A percentile compares a stretch with the other conserved stretches of the same genome.
Evolutionary conservation across 2,888 invertebrate species (phyloP).

Genomic region (Diaprepes abbreviatus): DNA sequence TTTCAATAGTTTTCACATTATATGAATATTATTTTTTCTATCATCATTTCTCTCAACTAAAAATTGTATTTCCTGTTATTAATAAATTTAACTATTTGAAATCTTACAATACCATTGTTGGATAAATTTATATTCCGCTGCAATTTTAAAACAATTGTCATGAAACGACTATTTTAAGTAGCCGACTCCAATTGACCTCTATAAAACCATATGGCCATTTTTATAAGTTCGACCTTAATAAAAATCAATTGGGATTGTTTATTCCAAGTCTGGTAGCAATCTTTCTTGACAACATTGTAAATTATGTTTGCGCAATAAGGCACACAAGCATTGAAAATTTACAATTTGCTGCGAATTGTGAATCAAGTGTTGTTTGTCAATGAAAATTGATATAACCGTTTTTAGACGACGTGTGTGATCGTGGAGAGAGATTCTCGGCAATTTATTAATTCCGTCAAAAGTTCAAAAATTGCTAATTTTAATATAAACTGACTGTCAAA

Average conservation of each 20-base stretch:
- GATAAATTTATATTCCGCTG: not conserved
- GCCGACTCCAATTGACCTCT: slow-evolving; percentile 42
- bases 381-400: slow-evolving; percentile 15
- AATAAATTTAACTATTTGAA: too few relatives aligned
- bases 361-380: slow-evolving; percentile 22
- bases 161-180: slow-evolving; percentile 14
- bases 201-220: slow-evolving; percentile 38
- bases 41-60: too few relatives aligned
- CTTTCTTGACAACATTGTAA: slow-evolving; percentile 22
- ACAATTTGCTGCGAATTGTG: slow-evolving; percentile 12
- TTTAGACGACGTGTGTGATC: not conserved
- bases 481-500: too few relatives aligned
- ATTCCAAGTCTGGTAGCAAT: slow-evolving; percentile 21
- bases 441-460: too few relatives aligned
- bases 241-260: slow-evolving; percentile 38
- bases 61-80: too few relatives aligned
- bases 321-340: slow-evolving; percentile 1
- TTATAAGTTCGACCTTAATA: slow-evolving; percentile 42
- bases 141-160: slow-evolving; percentile 13
- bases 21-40: too few relatives aligned
- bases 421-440: slow-evolving; percentile 1
- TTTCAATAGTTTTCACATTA: too few relatives aligned
- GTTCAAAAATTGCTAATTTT: too few relatives aligned
- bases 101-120: too few relatives aligned
- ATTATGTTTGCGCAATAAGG: slow-evolving; percentile 13